These are phyloP conservation scores for Strix aluco DNA, from an alignment of 2,113 vertebrate genomes.

Conservation along the genomic window DNA sequence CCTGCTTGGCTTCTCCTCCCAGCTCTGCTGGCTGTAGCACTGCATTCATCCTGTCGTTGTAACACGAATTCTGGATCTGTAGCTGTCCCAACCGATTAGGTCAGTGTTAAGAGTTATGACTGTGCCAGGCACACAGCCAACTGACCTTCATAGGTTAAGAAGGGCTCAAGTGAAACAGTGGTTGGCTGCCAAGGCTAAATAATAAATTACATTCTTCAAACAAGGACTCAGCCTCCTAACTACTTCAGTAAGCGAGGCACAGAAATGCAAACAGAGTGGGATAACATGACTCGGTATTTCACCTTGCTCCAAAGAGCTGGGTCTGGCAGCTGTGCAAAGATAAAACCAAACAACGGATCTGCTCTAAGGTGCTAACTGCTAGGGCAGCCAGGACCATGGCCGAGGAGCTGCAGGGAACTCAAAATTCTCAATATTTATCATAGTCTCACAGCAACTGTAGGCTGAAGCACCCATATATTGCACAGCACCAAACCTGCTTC, in stretches of 20 bases:
- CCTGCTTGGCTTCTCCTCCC: constrained; percentile 41
- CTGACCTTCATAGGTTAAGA: constrained; percentile 30
- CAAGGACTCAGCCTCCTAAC: constrained; percentile 18
- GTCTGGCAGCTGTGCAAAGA: not conserved
- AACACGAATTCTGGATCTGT: not conserved
- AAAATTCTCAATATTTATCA: not conserved
- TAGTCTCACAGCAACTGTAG: not conserved
- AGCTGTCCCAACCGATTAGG: constrained; percentile 49
- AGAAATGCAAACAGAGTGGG: constrained; percentile 3
- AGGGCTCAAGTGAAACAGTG: not conserved
- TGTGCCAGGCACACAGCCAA: constrained; percentile 11
- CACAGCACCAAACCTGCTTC: not conserved
- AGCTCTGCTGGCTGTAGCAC: not conserved
- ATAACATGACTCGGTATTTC: not conserved
- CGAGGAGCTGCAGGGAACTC: not conserved
- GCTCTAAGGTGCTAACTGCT: not conserved
- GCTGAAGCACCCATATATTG: not conserved
- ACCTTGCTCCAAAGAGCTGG: not conserved
- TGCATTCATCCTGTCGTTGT: not conserved
- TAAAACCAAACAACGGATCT: not conserved
- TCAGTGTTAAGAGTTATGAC: constrained; percentile 56
- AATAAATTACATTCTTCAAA: constrained; percentile 46
- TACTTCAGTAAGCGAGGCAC: not conserved
- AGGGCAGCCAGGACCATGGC: not conserved
- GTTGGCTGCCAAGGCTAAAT: constrained; percentile 26